Conservation (phyloP, 2,113 vertebrate species). For the Paraplagusia blochii region DNA sequence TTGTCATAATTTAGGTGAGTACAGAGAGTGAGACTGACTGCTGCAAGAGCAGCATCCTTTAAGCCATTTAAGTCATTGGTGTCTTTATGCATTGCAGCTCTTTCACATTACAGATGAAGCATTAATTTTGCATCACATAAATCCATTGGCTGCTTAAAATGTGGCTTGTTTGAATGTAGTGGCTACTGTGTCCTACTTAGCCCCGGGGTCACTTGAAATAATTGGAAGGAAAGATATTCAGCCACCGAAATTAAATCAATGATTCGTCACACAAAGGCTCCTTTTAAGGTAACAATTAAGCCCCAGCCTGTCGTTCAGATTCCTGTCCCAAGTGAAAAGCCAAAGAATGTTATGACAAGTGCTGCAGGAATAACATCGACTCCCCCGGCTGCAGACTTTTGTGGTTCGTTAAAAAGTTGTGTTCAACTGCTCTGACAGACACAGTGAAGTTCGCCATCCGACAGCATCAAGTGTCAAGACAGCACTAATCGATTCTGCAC, state of each 20-base stretch:
- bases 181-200: conserved; percentile 2
- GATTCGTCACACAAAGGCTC: not conserved
- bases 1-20: not conserved
- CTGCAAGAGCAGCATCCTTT: not conserved
- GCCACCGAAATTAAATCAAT: conserved; percentile 44
- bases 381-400: not conserved
- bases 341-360: conserved; percentile 16
- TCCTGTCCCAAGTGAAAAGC: conserved; percentile 24
- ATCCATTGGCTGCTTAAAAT: conserved; percentile 1
- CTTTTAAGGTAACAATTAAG: conserved; percentile 24
- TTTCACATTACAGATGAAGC: not conserved
- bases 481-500: conserved; percentile 60
- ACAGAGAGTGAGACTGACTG: not conserved
- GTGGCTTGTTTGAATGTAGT: conserved; percentile 2
- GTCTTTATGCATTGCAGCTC: not conserved
- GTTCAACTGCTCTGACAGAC: conserved; percentile 25
- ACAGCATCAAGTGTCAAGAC: conserved; percentile 39
- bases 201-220: conserved; percentile 31
- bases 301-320: not conserved
- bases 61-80: not conserved
- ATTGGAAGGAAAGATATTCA: conserved; percentile 32
- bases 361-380: not conserved
- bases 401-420: conserved; percentile 55
- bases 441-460: conserved; percentile 20
- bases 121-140: conserved; percentile 11